A percentile compares a stretch with the other conserved stretches of the same genome.
Evolutionary conservation across 2,113 vertebrate species (phyloP).

Genomic region (Daubentonia madagascariensis): DNA sequence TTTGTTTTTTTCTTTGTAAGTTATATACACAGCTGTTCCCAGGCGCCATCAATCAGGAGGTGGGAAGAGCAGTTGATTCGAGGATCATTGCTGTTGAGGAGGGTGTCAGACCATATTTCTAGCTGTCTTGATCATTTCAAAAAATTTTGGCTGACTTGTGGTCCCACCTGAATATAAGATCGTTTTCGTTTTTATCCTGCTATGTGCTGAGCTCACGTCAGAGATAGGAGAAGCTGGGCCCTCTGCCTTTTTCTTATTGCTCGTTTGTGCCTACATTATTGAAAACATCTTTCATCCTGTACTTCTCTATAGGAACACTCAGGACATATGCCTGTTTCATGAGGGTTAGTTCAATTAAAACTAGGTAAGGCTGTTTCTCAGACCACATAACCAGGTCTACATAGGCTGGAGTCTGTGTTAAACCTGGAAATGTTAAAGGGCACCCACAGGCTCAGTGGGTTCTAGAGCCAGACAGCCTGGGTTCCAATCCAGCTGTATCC

Average conservation of each 20-base stretch:
- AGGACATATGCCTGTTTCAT: background rate
- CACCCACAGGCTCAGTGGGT: background rate
- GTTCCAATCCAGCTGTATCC: background rate
- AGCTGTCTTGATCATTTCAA: background rate
- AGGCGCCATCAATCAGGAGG: background rate
- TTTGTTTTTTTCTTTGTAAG: background rate
- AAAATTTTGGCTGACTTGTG: background rate
- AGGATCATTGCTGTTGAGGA: background rate
- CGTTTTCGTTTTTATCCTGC: accelerated
- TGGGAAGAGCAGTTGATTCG: background rate
- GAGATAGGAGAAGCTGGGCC: background rate
- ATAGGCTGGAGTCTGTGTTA: background rate
- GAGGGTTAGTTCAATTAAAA: background rate
- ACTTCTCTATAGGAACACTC: background rate
- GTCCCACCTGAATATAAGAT: background rate
- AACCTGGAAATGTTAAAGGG: background rate
- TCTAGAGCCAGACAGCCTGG: background rate
- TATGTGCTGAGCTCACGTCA: background rate
- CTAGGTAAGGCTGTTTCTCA: background rate
- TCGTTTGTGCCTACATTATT: background rate
- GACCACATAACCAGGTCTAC: background rate
- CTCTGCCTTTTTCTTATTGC: background rate
- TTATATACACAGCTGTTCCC: background rate
- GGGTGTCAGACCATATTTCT: background rate
- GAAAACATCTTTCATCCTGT: background rate